Percentiles rank a stretch among this genome's conserved stretches.
phyloP scores from a whole-genome alignment of 2,888 invertebrate genomes.

The Drosophila birchii region DNA sequence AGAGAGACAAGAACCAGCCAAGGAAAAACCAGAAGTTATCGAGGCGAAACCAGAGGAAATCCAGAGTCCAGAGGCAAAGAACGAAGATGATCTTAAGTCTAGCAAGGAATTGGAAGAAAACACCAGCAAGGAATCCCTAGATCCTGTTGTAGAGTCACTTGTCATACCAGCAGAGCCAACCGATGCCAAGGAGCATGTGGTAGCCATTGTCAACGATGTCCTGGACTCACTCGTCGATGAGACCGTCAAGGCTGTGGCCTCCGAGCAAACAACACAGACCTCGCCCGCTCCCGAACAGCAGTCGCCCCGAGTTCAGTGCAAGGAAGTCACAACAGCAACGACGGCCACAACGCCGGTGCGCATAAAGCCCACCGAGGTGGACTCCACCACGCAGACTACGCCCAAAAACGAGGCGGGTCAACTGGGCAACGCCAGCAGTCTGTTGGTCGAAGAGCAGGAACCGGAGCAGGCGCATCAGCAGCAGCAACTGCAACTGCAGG shows the following conservation, averaged over 20 bases:
- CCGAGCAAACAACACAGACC: constrained; percentile 57
- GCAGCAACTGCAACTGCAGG: constrained; percentile 83
- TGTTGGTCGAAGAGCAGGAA: constrained; percentile 39
- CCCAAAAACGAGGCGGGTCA: constrained; percentile 73
- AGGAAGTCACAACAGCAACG: constrained; percentile 3
- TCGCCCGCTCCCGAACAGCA: constrained; percentile 45
- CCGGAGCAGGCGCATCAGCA: constrained; percentile 31
- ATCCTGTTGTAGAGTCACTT: background rate
- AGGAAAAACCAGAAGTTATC: background rate
- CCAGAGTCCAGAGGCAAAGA: background rate
- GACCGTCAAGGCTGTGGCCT: constrained; percentile 59
- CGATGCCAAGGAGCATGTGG: constrained; percentile 59
- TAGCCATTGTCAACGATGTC: constrained; percentile 72
- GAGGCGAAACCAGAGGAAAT: too few species aligned
- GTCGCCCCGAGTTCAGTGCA: constrained; percentile 3
- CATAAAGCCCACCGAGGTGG: constrained; percentile 71
- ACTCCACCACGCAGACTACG: constrained; percentile 82
- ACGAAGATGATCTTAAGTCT: background rate
- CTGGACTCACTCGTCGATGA: constrained; percentile 73
- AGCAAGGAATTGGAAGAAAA: background rate
- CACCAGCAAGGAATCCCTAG: background rate
- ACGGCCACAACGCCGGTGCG: constrained; percentile 32
- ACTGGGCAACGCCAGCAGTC: constrained; percentile 11
- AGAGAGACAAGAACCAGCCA: background rate
- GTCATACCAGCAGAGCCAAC: constrained; percentile 3